Evolutionary conservation across 2,888 invertebrate genomes (phyloP), one percentile per base, ranked within the genome.

Genomic region (Hipparchia sbordonii): DNA sequence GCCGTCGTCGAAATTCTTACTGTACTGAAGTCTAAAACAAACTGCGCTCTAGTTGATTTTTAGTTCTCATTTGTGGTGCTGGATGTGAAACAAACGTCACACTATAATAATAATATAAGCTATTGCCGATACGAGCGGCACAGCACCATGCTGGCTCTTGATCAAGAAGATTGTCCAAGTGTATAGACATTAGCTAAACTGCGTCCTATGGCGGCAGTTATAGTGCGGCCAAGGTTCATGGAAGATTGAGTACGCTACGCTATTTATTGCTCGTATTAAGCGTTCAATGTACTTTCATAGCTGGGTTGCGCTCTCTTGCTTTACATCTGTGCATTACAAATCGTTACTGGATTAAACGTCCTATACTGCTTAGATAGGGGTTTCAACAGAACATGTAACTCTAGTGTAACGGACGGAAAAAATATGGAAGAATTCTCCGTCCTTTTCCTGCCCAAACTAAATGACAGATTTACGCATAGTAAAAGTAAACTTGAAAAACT

Each of bases 161-260:
- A 59, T 3, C 57, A 33, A 7, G 7, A 57, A n/a, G 33, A 23
- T 33, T 39, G 13, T 12, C 52, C 10, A 65, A 65, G 51, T 51
- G 61, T 68, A 48, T 48, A 48, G 7, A 6, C 13, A 12, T 1
- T 46, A 12, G 7, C 23, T 68, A 46, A 23, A 6, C 67, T 23
- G 23, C 12, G 70, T 61, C 39, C 65, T 69, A 67, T 72, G 67
- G 61, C 66, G 73, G 69, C 73, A 62, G 57, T 67, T 73, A 70
- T 70, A 70, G 73, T 39, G 67, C 70, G 76, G 74, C 72, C 76
- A 74, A 76, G 74, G 72, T 76, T 72, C 74, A 74, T 72, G 70
- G 65, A 68, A 74, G 74, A 70, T 76, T 74, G 61, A 74, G 72
- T 74, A 46, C 70, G 61, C 67, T 56, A 60, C 67, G 60, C 74